phyloP scores from a whole-genome alignment of 2,113 vertebrate species.

The Erythrolamprus reginae region DNA sequence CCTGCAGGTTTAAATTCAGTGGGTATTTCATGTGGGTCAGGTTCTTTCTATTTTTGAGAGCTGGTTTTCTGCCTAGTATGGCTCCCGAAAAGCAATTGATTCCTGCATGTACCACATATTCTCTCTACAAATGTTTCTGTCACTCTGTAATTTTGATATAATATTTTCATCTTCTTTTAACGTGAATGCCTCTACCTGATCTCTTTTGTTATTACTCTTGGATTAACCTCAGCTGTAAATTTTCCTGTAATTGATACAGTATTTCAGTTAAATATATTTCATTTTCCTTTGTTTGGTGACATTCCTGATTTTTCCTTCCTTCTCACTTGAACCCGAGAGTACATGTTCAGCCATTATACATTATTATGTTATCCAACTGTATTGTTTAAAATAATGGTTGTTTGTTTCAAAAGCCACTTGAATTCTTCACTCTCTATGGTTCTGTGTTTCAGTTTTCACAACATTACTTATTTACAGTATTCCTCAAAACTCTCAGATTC shows the following conservation, averaged over 20 bases:
- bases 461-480: neutral
- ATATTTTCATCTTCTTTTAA: neutral
- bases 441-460: neutral
- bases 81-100: no score
- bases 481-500: neutral
- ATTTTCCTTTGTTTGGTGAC: neutral
- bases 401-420: neutral
- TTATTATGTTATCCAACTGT: neutral
- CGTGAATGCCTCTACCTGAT: neutral
- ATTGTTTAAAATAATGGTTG: neutral
- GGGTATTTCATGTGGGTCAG: no score
- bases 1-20: no score
- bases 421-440: neutral
- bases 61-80: no score
- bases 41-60: no score
- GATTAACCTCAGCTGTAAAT: neutral
- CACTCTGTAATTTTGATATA: neutral
- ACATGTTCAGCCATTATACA: neutral
- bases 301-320: neutral
- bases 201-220: neutral
- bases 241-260: neutral
- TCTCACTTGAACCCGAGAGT: neutral
- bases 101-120: no score
- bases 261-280: neutral
- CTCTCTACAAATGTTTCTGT: neutral